A percentile compares a stretch with the other conserved stretches of the same genome.
Evolutionary conservation across 2,888 invertebrate genomes (phyloP).

Genomic region (Drosophila subquinaria): DNA sequence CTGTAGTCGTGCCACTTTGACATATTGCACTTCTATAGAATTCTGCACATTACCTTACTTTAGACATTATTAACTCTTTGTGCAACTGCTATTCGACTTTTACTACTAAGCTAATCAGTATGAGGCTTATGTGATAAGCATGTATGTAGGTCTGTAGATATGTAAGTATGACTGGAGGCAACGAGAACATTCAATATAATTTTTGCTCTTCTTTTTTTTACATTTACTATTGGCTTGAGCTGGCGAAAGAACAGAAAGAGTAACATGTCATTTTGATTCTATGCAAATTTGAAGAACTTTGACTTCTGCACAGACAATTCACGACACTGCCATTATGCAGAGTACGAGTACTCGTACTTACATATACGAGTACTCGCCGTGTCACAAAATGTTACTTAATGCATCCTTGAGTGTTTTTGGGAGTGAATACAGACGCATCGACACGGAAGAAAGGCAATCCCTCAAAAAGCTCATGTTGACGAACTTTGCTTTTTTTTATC

Average conservation of each 20-base stretch:
- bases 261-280: constrained; percentile 45
- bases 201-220: neutral
- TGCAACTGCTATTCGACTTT: neutral
- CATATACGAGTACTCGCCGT: constrained; percentile 28
- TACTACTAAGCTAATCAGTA: constrained; percentile 19
- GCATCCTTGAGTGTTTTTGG: constrained; percentile 56
- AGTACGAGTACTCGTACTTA: constrained; percentile 10
- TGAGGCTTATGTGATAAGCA: constrained; percentile 2
- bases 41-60: neutral
- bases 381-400: constrained; percentile 59
- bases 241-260: constrained; percentile 19
- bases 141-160: neutral
- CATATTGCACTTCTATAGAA: neutral
- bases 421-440: constrained; percentile 34
- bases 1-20: neutral
- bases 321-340: constrained; percentile 47
- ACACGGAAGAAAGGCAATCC: constrained; percentile 31
- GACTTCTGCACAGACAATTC: constrained; percentile 42
- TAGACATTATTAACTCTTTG: neutral
- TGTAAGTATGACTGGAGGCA: neutral
- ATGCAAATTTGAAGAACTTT: constrained; percentile 58
- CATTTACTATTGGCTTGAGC: constrained; percentile 24
- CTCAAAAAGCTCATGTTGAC: constrained; percentile 17
- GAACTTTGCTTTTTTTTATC: constrained; percentile 21
- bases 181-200: constrained; percentile 48